These are phyloP conservation scores for Poecilus cupreus DNA, from an alignment of 2,888 invertebrate species.

Conservation along the genomic window DNA sequence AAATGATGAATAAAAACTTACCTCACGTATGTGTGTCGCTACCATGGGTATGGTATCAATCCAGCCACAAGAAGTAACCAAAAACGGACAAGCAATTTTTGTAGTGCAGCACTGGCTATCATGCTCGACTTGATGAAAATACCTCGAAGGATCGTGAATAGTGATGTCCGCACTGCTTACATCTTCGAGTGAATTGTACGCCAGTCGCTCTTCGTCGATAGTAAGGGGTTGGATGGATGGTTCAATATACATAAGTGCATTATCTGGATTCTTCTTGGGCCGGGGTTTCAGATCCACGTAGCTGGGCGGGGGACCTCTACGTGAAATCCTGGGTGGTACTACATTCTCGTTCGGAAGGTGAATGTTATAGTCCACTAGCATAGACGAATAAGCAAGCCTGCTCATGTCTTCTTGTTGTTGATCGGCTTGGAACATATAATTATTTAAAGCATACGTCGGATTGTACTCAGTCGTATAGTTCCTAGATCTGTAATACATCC, in stretches of 20 bases:
- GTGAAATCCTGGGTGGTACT: neutral
- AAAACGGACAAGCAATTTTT: slow-evolving; percentile 46
- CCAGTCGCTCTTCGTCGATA: neutral
- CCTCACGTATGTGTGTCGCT: slow-evolving; percentile 31
- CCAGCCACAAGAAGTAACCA: slow-evolving; percentile 32
- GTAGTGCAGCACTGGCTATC: neutral
- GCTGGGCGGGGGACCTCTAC: neutral
- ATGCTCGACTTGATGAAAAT: slow-evolving; percentile 12
- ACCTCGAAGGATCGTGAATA: neutral
- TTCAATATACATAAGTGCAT: neutral
- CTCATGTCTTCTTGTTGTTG: neutral
- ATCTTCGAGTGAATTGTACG: slow-evolving; percentile 33
- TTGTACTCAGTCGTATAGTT: neutral
- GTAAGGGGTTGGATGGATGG: slow-evolving; percentile 25
- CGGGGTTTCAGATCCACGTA: slow-evolving; percentile 42
- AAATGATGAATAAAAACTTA: neutral
- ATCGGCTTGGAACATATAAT: neutral
- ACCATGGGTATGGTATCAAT: slow-evolving; percentile 24
- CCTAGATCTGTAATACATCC: slow-evolving; percentile 21
- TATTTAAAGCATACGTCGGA: neutral
- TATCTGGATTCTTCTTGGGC: neutral
- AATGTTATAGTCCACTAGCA: slow-evolving; percentile 25
- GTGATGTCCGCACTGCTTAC: slow-evolving; percentile 12
- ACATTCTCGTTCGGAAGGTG: neutral
- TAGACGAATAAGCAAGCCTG: neutral